These are phyloP conservation scores for Drosophila niveifrons DNA, from an alignment of 2,888 invertebrate genomes.

Conservation along the genomic window DNA sequence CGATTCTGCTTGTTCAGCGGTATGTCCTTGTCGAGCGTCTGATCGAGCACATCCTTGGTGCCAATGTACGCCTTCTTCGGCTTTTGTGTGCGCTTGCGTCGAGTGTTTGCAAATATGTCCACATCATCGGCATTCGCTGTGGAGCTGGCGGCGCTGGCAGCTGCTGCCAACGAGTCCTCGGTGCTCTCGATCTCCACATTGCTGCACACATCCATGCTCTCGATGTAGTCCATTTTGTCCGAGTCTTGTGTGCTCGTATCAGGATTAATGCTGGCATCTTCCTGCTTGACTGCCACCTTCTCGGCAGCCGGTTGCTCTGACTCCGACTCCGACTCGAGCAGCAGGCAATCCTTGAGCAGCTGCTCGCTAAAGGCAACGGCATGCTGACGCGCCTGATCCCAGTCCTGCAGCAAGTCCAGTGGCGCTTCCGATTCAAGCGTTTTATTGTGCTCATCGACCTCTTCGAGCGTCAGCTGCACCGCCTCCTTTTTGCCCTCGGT, in stretches of 20 bases:
- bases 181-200: conserved; percentile 84
- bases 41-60: conserved; percentile 80
- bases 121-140: conserved; percentile 63
- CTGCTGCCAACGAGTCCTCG: conserved; percentile 71
- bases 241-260: conserved; percentile 72
- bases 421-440: conserved; percentile 75
- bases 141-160: conserved; percentile 43
- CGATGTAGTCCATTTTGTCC: conserved; percentile 81
- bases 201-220: conserved; percentile 83
- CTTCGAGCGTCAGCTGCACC: conserved; percentile 62
- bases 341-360: conserved; percentile 66
- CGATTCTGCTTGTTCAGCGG: conserved; percentile 87
- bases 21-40: conserved; percentile 83
- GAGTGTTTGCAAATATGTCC: conserved; percentile 51
- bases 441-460: conserved; percentile 75
- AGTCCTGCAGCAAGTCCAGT: conserved; percentile 85
- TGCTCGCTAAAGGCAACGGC: conserved; percentile 85
- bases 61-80: conserved; percentile 75
- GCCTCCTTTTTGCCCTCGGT: conserved; percentile 86
- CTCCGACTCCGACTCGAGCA: conserved; percentile 19
- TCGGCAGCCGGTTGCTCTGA: neutral
- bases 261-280: conserved; percentile 28
- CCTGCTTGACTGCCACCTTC: conserved; percentile 61
- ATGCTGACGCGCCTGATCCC: conserved; percentile 87
- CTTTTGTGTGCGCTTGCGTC: conserved; percentile 73